Conservation (phyloP, 2,888 invertebrate species). For the Ernsta delagoae region DNA sequence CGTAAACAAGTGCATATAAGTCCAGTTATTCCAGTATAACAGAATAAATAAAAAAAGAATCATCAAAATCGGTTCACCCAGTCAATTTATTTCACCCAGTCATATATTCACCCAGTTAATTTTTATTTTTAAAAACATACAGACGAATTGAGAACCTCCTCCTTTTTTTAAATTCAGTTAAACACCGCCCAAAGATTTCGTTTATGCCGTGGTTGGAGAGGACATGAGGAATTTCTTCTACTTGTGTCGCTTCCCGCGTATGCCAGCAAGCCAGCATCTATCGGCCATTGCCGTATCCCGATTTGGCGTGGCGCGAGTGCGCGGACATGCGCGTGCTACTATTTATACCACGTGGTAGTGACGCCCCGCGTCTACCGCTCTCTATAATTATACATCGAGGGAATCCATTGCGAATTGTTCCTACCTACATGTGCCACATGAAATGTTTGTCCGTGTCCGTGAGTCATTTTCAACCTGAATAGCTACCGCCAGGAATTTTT, state of each 20-base stretch:
- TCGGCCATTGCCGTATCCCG: conserved; percentile 63
- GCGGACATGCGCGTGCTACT: conserved; percentile 72
- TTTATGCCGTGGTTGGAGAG: no score
- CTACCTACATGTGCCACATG: conserved; percentile 43
- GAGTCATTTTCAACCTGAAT: conserved; percentile 57
- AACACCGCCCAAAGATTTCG: no score
- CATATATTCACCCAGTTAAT: no score
- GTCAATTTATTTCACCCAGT: no score
- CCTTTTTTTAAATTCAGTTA: no score
- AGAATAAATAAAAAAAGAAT: no score
- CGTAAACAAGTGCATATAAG: no score
- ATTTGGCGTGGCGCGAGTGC: conserved; percentile 72
- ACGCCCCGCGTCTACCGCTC: conserved; percentile 51
- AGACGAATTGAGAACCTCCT: no score
- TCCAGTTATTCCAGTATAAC: no score
- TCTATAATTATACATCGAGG: conserved; percentile 75
- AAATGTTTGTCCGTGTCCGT: conserved; percentile 45
- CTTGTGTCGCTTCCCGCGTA: not conserved
- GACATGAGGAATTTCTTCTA: not conserved
- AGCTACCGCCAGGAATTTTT: conserved; percentile 27
- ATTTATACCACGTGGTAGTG: conserved; percentile 76
- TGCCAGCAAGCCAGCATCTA: conserved; percentile 39
- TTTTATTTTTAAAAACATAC: no score
- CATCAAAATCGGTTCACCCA: no score
- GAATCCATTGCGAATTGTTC: conserved; percentile 70